Base-by-base conservation (phyloP, 64 coral and sea anemone genomes). In the Montipora cactus region DNA sequence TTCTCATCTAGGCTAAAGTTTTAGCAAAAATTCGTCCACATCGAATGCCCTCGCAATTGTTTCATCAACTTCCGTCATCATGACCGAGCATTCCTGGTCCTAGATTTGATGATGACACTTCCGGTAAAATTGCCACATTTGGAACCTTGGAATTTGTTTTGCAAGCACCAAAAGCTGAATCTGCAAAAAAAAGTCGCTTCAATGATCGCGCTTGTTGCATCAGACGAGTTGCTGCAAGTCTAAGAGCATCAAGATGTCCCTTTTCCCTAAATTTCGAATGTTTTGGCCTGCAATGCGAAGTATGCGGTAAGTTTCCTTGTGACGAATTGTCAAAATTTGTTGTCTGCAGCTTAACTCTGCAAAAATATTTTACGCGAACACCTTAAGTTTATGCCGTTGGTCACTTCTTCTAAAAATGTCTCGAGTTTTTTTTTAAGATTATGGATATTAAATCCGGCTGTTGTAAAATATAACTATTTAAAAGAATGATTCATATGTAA, bases 11-110 rank as follows among this genome's bases (percentile, higher is more conserved):
- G 37, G 37, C 37, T 37, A 37, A 37, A 37, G 37, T 37, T 37
- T 37, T 70, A 16, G 52, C 52, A 70, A 55, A 55, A 55, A 5
- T 55, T 5, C 5, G 51, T 53, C 51, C 51, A 53, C 25, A n/a
- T n/a, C n/a, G n/a, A n/a, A 28, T 8, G 53, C 45, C 15, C 74
- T 45, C 14, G 76, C 44, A 78, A 81, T 47, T 44, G 10, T 86
- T 86, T 49, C 64, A 86, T 86, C 82, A 71, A 49, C 47, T 49
- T 19, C 76, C 76, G 76, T 86, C 82, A 86, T 22, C 46, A 86
- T 86, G 82, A 86, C 82, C 62, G 82, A 70, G 82, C 82, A 50
- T 86, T 86, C 67, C 82, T 86, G 82, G 82, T 86, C 21, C 46
- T 8, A 44, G 7, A 20, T 86, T 51, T 71, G 62, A 19, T 86